Evolutionary conservation across 2,797 vertebrate species (phyloP).

Genomic region (Pipistrellus pipistrellus): DNA sequence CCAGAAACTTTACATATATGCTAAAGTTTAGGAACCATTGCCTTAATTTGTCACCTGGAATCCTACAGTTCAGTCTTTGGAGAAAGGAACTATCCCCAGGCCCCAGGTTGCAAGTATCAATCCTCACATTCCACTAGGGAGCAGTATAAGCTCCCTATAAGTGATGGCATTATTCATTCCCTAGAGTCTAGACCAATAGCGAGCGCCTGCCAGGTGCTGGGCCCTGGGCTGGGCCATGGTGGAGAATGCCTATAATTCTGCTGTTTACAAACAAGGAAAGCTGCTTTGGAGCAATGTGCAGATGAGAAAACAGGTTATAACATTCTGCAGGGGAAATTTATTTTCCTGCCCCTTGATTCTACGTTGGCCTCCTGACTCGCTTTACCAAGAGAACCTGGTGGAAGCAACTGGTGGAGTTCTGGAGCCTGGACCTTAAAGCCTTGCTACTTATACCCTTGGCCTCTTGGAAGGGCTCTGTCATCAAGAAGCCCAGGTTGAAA

Average conservation of each 20-base stretch:
- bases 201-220: background rate
- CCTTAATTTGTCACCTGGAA: background rate
- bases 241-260: background rate
- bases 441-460: background rate
- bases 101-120: background rate
- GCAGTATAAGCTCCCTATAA: background rate
- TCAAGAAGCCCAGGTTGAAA: background rate
- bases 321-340: background rate
- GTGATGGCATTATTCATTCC: background rate
- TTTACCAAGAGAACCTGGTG: slow-evolving; percentile 12
- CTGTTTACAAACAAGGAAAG: background rate
- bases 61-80: background rate
- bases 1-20: background rate
- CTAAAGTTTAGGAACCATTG: background rate
- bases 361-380: background rate
- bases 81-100: background rate
- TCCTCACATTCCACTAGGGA: background rate
- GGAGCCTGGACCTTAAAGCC: background rate
- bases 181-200: background rate
- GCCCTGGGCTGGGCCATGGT: background rate
- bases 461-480: background rate
- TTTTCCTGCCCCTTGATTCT: background rate
- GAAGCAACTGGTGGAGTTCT: background rate
- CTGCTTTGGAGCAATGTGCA: background rate
- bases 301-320: background rate